A percentile compares a stretch with the other conserved stretches of the same genome.
Evolutionary conservation across 2,113 vertebrate species (phyloP).

Genomic region (Neopipo cinnamomea): DNA sequence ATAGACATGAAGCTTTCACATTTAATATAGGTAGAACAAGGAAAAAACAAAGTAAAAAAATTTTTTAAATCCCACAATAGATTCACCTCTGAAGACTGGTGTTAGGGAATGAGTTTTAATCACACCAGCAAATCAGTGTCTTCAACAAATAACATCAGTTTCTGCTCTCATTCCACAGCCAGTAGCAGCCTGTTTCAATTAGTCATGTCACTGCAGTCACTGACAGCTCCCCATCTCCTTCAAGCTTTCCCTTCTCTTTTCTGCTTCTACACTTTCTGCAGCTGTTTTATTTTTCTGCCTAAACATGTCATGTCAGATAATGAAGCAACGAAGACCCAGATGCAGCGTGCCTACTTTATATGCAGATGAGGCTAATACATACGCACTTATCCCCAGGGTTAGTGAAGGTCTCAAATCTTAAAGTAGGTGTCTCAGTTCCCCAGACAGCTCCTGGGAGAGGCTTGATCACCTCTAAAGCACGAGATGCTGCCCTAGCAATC

Average conservation of each 20-base stretch:
- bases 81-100: fast-evolving
- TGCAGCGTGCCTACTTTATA: neutral
- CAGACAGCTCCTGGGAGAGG: neutral
- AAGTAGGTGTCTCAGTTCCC: neutral
- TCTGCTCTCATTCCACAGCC: neutral
- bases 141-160: neutral
- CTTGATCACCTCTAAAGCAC: neutral
- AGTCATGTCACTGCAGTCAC: neutral
- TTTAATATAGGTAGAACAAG: neutral
- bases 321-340: neutral
- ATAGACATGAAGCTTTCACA: neutral
- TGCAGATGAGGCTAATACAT: neutral
- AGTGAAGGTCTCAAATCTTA: neutral
- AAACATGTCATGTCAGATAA: neutral
- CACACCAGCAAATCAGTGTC: neutral
- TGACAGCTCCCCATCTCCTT: neutral
- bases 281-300: neutral
- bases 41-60: neutral
- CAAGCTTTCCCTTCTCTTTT: neutral
- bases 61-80: neutral
- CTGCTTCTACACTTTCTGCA: neutral
- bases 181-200: neutral
- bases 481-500: neutral
- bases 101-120: neutral
- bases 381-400: fast-evolving